Evolutionary conservation across 2,113 vertebrate species (phyloP).

Genomic region (Hyaena hyaena): DNA sequence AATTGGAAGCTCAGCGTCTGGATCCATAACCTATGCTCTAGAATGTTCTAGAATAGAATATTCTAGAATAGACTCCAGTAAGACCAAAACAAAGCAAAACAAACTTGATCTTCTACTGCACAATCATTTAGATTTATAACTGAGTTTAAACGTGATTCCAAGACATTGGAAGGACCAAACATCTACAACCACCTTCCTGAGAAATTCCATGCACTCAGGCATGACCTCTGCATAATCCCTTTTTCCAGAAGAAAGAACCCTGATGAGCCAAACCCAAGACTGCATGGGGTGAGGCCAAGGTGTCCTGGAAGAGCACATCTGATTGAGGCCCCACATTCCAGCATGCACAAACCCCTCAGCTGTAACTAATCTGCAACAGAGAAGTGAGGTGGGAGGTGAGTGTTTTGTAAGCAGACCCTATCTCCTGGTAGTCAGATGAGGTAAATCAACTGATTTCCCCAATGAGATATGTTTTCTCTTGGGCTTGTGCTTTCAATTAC

Average conservation of each 20-base stretch:
- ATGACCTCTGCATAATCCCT: background rate
- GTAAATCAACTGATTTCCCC: conserved; percentile 2
- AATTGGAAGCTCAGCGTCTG: background rate
- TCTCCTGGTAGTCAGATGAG: background rate
- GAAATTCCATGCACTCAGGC: background rate
- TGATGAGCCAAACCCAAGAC: background rate
- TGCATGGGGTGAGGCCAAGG: background rate
- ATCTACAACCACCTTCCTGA: background rate
- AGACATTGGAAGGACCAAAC: background rate
- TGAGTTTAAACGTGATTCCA: background rate
- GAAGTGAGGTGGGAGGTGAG: background rate
- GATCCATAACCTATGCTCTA: background rate
- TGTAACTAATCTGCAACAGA: background rate
- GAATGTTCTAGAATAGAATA: too few species aligned
- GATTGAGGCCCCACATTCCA: background rate
- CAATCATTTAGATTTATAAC: background rate
- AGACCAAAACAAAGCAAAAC: background rate
- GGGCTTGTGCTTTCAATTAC: conserved; percentile 32
- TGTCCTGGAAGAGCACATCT: background rate
- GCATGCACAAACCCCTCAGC: background rate
- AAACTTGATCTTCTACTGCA: background rate
- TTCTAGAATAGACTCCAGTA: background rate
- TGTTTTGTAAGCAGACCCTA: background rate
- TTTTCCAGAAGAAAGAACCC: background rate
- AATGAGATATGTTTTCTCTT: conserved; percentile 4